Percentiles rank a stretch among this genome's conserved stretches.
phyloP scores from a whole-genome alignment of 2,797 vertebrate species.

The Fistularia commersonii region DNA sequence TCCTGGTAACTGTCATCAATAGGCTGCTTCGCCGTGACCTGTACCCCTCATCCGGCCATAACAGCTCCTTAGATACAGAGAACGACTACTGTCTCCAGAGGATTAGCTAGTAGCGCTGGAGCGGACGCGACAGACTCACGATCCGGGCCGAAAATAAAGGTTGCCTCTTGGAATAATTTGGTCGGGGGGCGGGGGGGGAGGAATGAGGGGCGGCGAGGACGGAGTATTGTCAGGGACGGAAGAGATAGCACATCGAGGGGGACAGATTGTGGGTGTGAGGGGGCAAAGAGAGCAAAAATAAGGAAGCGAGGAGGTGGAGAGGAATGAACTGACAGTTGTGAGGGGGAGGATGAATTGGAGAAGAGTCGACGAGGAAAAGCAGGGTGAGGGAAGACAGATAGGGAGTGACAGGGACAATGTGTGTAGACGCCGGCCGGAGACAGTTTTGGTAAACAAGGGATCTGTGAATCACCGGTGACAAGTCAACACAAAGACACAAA shows the following conservation, averaged over 20 bases:
- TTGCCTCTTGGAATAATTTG: conserved; percentile 30
- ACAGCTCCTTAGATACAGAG: conserved; percentile 84
- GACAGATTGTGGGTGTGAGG: conserved; percentile 43
- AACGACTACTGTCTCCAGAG: conserved; percentile 85
- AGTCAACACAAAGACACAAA: conserved; percentile 10
- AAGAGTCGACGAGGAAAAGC: conserved; percentile 4
- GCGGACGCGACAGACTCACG: conserved; percentile 28
- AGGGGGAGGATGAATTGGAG: conserved; percentile 38
- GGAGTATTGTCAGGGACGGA: conserved; percentile 45
- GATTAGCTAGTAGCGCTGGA: conserved; percentile 66
- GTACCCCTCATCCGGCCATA: conserved; percentile 83
- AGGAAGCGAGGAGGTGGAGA: conserved; percentile 43
- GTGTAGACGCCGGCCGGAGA: conserved; percentile 25
- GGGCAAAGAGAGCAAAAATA: conserved; percentile 20
- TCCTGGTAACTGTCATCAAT: conserved; percentile 78
- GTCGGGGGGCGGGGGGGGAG: not conserved
- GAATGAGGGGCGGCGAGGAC: conserved; percentile 19
- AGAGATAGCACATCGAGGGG: conserved; percentile 19
- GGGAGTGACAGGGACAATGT: conserved; percentile 6
- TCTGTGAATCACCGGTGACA: conserved; percentile 39
- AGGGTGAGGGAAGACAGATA: conserved; percentile 13
- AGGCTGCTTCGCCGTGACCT: conserved; percentile 82
- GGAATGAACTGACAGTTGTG: conserved; percentile 28
- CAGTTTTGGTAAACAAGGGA: conserved; percentile 43
- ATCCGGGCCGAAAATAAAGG: conserved; percentile 44